These are phyloP conservation scores for Clinocottus analis DNA, from an alignment of 2,113 vertebrate species.

Conservation along the genomic window DNA sequence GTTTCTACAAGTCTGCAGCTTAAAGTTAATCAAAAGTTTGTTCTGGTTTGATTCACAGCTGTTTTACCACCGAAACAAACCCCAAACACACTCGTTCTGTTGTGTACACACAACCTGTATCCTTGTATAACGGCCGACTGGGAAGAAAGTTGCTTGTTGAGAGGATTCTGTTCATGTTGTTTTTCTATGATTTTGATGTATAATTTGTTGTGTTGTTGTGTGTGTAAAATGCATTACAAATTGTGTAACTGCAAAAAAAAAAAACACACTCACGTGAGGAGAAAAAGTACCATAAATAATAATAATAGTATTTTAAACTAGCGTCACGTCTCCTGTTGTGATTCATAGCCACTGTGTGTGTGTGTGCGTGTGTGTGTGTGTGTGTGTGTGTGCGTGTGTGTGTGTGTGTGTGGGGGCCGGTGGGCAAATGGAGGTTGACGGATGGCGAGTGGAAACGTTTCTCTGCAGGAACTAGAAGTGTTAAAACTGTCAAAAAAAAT, in stretches of 20 bases:
- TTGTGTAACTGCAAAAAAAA: constrained; percentile 56
- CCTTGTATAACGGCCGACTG: constrained; percentile 34
- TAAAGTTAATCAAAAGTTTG: constrained; percentile 17
- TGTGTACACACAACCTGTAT: constrained; percentile 34
- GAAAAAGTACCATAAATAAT: constrained; percentile 75
- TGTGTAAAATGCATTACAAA: constrained; percentile 22
- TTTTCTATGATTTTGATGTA: constrained; percentile 38
- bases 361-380: no score
- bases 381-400: no score
- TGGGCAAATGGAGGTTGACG: constrained; percentile 33
- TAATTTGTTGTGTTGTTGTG: not conserved
- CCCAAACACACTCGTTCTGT: not conserved
- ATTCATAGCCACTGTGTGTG: constrained; percentile 35
- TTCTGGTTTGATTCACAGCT: not conserved
- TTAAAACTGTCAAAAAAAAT: not conserved
- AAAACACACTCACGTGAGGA: constrained; percentile 46
- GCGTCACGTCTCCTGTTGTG: constrained; percentile 48
- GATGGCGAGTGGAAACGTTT: constrained; percentile 17
- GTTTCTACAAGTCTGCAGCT: not conserved
- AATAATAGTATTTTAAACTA: constrained; percentile 77
- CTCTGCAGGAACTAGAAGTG: not conserved
- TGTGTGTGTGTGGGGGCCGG: no score
- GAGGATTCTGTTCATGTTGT: constrained; percentile 38
- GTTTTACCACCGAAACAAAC: constrained; percentile 11
- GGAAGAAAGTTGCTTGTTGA: constrained; percentile 35